A percentile compares a stretch with the other conserved stretches of the same genome.
Evolutionary conservation across 2,113 vertebrate species (phyloP).

Genomic region (Pomatostomus ruficeps): DNA sequence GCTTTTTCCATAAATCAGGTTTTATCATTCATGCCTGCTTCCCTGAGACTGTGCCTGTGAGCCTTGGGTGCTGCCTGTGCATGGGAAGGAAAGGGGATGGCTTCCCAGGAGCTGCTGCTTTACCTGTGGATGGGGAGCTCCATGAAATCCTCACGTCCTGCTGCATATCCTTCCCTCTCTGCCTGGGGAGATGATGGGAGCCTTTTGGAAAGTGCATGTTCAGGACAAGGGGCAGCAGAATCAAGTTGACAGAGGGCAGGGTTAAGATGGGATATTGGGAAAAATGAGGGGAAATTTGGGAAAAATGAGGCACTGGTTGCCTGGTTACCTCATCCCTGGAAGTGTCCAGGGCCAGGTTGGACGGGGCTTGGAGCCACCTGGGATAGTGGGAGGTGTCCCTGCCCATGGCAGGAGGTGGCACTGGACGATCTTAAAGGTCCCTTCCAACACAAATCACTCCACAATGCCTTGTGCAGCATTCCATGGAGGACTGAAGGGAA

Average conservation of each 20-base stretch:
- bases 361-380: fast-evolving
- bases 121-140: background rate
- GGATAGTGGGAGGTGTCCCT: background rate
- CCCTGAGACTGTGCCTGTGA: background rate
- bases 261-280: background rate
- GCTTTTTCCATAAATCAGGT: background rate
- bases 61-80: background rate
- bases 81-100: background rate
- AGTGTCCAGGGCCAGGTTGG: background rate
- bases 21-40: background rate
- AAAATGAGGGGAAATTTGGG: background rate
- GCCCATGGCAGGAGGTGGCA: background rate
- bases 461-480: fast-evolving
- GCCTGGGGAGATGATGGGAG: background rate
- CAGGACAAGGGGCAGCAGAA: background rate
- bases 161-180: background rate
- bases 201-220: background rate
- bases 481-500: fast-evolving
- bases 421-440: background rate
- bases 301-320: background rate
- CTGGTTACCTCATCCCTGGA: background rate
- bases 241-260: background rate
- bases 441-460: background rate
- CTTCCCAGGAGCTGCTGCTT: background rate
- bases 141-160: background rate